Evolutionary conservation across 2,888 invertebrate genomes (phyloP).

Genomic region (Aleiodes alternator): DNA sequence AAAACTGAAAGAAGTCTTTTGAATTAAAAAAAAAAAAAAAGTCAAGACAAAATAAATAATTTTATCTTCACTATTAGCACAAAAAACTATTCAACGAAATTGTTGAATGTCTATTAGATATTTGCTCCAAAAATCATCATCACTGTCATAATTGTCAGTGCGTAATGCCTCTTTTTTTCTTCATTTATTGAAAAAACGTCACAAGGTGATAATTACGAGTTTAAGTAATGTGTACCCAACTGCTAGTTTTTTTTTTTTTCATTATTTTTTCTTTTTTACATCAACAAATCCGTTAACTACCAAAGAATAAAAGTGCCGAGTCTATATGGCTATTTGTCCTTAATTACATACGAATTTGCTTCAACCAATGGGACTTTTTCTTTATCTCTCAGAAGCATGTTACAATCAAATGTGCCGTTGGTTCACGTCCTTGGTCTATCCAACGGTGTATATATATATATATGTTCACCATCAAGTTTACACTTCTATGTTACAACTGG

Average conservation of each 20-base stretch:
- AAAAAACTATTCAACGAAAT: too few relatives aligned
- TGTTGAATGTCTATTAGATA: too few relatives aligned
- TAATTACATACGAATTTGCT: neutral
- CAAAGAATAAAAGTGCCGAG: neutral
- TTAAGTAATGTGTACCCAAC: neutral
- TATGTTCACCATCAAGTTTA: constrained; percentile 17
- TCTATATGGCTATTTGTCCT: constrained; percentile 2
- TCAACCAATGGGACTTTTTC: neutral
- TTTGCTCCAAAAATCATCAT: neutral
- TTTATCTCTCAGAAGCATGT: neutral
- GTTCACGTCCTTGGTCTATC: constrained; percentile 36
- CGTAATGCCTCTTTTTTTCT: neutral
- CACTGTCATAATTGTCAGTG: constrained; percentile 15
- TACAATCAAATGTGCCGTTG: constrained; percentile 33
- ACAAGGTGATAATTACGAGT: constrained; percentile 15
- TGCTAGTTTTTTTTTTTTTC: neutral
- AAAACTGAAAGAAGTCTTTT: too few relatives aligned
- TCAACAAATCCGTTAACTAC: neutral
- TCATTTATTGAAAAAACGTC: constrained; percentile 2
- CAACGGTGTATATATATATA: neutral
- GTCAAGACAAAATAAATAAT: neutral
- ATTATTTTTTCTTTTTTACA: neutral
- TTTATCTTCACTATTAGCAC: too few relatives aligned
- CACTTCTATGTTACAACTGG: constrained; percentile 9
- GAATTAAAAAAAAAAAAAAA: neutral